phyloP scores from a whole-genome alignment of 2,113 vertebrate genomes.

The Bos indicus region DNA sequence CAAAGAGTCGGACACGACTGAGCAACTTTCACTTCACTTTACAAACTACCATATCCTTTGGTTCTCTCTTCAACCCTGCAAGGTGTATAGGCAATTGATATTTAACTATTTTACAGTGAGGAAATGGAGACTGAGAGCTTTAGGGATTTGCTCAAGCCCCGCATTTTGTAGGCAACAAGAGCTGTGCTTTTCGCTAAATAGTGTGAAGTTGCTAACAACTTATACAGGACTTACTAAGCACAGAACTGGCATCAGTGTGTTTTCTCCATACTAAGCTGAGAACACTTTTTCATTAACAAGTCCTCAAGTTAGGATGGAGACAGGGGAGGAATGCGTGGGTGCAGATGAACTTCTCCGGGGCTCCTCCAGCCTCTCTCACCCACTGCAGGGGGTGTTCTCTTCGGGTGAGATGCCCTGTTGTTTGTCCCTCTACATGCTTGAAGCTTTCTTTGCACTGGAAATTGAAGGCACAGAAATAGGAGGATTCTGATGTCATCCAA shows the following conservation, averaged over 20 bases:
- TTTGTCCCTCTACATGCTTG: not conserved
- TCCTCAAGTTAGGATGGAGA: not conserved
- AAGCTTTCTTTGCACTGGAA: conserved; percentile 24
- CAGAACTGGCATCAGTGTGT: not conserved
- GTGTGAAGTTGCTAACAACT: not conserved
- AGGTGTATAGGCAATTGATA: not conserved
- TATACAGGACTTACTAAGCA: not conserved
- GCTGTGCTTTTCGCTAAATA: not conserved
- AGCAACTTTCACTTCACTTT: not conserved
- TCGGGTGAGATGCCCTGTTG: not conserved
- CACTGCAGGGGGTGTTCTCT: not conserved
- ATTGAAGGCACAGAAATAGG: conserved; percentile 33
- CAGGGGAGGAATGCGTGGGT: not conserved
- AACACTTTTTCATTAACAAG: not conserved
- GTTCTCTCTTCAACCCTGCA: not conserved
- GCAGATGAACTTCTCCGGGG: not conserved
- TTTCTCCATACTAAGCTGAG: not conserved
- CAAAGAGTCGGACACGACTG: not conserved
- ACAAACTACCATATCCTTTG: not conserved
- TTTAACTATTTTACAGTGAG: not conserved
- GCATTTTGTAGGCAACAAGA: not conserved
- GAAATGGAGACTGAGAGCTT: conserved; percentile 11
- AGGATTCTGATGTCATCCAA: conserved; percentile 40
- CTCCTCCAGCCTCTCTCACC: not conserved
- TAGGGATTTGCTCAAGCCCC: not conserved